Percentiles rank a stretch among this genome's conserved stretches.
These are phyloP conservation scores for Tiphia femorata DNA, from an alignment of 2,888 invertebrate species.

Conservation along the genomic window DNA sequence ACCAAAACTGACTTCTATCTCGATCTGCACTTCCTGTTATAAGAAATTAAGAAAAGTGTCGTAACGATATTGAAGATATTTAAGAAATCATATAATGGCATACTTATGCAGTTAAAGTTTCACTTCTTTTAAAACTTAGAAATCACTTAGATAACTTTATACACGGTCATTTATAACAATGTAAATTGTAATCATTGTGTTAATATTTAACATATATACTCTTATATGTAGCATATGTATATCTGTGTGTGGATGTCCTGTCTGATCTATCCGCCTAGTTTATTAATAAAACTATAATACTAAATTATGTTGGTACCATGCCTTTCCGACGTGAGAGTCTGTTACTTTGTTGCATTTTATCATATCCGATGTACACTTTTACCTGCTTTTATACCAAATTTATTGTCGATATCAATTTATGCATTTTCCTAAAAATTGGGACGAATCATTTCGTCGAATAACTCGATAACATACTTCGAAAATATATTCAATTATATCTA, in stretches of 20 bases:
- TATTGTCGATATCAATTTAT: constrained; percentile 51
- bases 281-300: constrained; percentile 67
- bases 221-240: constrained; percentile 65
- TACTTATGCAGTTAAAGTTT: constrained; percentile 59
- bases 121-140: constrained; percentile 66
- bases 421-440: constrained; percentile 37
- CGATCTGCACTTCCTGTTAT: too few species aligned
- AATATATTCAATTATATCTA: constrained; percentile 40
- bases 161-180: constrained; percentile 68
- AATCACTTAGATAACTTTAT: constrained; percentile 69
- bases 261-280: constrained; percentile 63
- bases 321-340: constrained; percentile 57
- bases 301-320: constrained; percentile 63
- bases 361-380: constrained; percentile 19
- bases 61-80: constrained; percentile 49
- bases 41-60: constrained; percentile 29
- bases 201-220: constrained; percentile 69
- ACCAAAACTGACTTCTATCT: too few species aligned
- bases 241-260: constrained; percentile 63
- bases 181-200: constrained; percentile 68
- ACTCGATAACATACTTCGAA: constrained; percentile 35
- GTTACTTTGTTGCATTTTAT: constrained; percentile 27
- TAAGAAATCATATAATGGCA: constrained; percentile 64
- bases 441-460: constrained; percentile 28
- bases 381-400: constrained; percentile 38